phyloP scores from a whole-genome alignment of 1,140 invertebrate genomes.

The Drosophila lowei region DNA sequence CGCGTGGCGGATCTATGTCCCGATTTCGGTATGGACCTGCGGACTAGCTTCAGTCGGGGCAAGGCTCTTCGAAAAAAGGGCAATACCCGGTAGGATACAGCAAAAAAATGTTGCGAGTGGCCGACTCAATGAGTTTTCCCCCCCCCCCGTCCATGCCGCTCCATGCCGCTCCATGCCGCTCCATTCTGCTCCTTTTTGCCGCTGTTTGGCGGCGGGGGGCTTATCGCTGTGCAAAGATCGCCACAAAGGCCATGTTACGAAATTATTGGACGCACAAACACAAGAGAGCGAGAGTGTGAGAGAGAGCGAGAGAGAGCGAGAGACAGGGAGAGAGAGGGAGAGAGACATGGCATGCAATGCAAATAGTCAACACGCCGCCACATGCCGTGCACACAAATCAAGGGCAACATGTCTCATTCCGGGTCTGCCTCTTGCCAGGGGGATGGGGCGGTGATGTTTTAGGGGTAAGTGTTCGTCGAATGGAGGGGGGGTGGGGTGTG shows the following conservation, averaged over 20 bases:
- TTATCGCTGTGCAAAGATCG: conserved; percentile 75
- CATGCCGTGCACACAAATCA: conserved; percentile 81
- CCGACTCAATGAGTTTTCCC: conserved; percentile 26
- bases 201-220: conserved; percentile 4
- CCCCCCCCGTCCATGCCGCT: no score
- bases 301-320: conserved; percentile 16
- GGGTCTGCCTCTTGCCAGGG: conserved; percentile 30
- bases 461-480: neutral
- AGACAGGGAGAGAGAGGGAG: neutral
- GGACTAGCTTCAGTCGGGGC: no score
- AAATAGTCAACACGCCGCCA: conserved; percentile 79
- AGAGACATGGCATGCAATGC: conserved; percentile 64
- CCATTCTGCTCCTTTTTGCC: neutral
- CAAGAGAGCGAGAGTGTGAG: conserved; percentile 28
- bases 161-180: neutral
- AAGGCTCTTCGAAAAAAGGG: conserved; percentile 16
- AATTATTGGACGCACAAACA: conserved; percentile 71
- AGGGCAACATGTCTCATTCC: conserved; percentile 76
- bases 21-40: no score
- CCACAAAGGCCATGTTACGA: conserved; percentile 81
- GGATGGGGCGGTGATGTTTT: neutral
- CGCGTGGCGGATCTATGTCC: no score
- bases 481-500: neutral
- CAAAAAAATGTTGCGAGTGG: conserved; percentile 49
- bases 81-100: neutral